These are phyloP conservation scores for Xenentodon cancila DNA, from an alignment of 2,797 vertebrate genomes.

Conservation along the genomic window DNA sequence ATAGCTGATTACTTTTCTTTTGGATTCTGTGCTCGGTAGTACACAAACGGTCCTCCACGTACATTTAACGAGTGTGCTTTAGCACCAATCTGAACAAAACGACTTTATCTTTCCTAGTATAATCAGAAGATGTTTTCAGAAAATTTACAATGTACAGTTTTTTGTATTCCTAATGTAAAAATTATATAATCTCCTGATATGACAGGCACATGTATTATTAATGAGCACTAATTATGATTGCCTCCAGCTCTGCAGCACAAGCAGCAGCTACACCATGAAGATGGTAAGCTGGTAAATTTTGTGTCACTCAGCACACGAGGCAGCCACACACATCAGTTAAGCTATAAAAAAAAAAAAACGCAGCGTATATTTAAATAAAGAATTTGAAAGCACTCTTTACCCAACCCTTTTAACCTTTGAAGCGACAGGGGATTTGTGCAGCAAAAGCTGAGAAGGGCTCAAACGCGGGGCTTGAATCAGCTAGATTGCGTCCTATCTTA, in stretches of 20 bases:
- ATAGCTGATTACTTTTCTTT: too few species aligned
- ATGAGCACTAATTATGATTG: background rate
- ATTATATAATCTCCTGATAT: too few species aligned
- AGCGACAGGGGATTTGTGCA: conserved; percentile 60
- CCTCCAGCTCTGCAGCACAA: conserved; percentile 4
- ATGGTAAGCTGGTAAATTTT: conserved; percentile 39
- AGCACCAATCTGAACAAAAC: too few species aligned
- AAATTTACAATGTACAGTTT: too few species aligned
- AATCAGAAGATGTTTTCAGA: too few species aligned
- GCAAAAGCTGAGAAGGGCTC: conserved; percentile 39
- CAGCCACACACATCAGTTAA: conserved; percentile 27
- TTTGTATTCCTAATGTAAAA: too few species aligned
- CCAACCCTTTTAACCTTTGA: conserved; percentile 60
- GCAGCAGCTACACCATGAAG: conserved; percentile 31
- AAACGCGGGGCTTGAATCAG: conserved; percentile 65
- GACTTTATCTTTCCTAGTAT: too few species aligned
- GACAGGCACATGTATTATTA: conserved; percentile 1
- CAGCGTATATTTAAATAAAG: conserved; percentile 58
- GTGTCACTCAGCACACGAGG: conserved; percentile 38
- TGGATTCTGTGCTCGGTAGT: too few species aligned
- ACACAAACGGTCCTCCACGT: too few species aligned
- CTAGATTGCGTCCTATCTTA: conserved; percentile 72
- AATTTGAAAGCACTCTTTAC: conserved; percentile 56
- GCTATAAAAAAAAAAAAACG: conserved; percentile 52
- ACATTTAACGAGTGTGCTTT: too few species aligned